Evolutionary conservation across 2,888 invertebrate genomes (phyloP).

Genomic region (Lasioglossum pauxillum): DNA sequence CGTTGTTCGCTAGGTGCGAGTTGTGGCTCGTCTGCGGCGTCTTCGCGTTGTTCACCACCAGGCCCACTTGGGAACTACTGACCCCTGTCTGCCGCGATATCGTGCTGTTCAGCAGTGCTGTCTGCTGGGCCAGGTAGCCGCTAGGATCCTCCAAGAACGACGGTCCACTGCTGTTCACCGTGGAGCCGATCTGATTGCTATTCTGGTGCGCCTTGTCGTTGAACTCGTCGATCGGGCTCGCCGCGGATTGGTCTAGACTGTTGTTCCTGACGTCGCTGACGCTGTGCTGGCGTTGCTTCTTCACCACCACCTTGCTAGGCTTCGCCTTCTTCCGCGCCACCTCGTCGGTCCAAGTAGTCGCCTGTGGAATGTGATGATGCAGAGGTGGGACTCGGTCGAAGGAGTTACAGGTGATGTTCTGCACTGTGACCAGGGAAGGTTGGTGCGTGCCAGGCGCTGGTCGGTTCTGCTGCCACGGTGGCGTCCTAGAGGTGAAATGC

Average conservation of each 20-base stretch:
- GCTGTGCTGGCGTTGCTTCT: slow-evolving; percentile 78
- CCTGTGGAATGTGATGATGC: slow-evolving; percentile 89
- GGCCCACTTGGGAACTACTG: slow-evolving; percentile 81
- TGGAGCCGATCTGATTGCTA: slow-evolving; percentile 71
- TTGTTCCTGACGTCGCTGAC: slow-evolving; percentile 66
- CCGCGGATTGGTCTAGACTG: slow-evolving; percentile 74
- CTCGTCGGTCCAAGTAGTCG: slow-evolving; percentile 86
- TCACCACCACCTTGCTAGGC: slow-evolving; percentile 84
- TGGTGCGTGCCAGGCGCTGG: slow-evolving; percentile 71
- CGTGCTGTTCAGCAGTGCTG: slow-evolving; percentile 93
- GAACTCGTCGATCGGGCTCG: slow-evolving; percentile 78
- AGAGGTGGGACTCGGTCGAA: slow-evolving; percentile 91
- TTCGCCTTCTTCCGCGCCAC: slow-evolving; percentile 87
- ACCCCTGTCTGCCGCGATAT: slow-evolving; percentile 89
- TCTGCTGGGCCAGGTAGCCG: slow-evolving; percentile 96
- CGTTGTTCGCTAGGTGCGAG: slow-evolving; percentile 58
- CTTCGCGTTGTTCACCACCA: slow-evolving; percentile 72
- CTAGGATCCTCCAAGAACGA: slow-evolving; percentile 97
- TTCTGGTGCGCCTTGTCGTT: slow-evolving; percentile 77
- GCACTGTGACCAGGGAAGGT: slow-evolving; percentile 71
- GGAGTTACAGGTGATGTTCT: slow-evolving; percentile 85
- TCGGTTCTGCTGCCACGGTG: slow-evolving; percentile 87
- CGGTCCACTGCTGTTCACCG: slow-evolving; percentile 85
- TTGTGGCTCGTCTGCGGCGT: slow-evolving; percentile 66
- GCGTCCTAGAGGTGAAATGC: slow-evolving; percentile 84